A percentile compares a stretch with the other conserved stretches of the same genome.
phyloP scores from a whole-genome alignment of 2,113 vertebrate species.

The Atherinomorus stipes region DNA sequence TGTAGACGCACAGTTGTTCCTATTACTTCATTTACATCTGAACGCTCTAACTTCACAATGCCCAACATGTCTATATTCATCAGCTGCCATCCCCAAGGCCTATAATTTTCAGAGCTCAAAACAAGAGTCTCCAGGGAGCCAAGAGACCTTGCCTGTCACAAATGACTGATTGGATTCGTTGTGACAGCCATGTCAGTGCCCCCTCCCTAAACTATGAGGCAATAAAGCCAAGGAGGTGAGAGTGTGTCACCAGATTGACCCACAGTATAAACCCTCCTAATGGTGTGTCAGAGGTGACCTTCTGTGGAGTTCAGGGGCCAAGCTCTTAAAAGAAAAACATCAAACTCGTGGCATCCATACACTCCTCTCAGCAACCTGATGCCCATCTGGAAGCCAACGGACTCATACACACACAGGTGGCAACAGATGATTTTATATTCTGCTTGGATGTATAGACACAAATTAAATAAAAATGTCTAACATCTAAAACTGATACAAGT shows the following conservation, averaged over 20 bases:
- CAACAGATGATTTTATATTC: neutral
- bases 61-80: slow-evolving; percentile 35
- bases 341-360: slow-evolving; percentile 43
- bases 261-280: slow-evolving; percentile 44
- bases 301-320: slow-evolving; percentile 75
- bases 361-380: slow-evolving; percentile 54
- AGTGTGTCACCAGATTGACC: slow-evolving; percentile 64
- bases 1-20: neutral
- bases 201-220: slow-evolving; percentile 39
- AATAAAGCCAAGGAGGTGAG: slow-evolving; percentile 72
- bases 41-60: slow-evolving; percentile 16
- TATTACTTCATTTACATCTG: slow-evolving; percentile 21
- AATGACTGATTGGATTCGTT: slow-evolving; percentile 62
- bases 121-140: slow-evolving; percentile 45
- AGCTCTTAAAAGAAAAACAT: slow-evolving; percentile 72
- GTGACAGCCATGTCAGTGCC: slow-evolving; percentile 62
- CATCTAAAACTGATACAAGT: slow-evolving; percentile 5
- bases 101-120: slow-evolving; percentile 49
- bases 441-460: neutral
- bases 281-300: slow-evolving; percentile 70
- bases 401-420: neutral
- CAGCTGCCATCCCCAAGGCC: slow-evolving; percentile 40
- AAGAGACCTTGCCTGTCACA: slow-evolving; percentile 38
- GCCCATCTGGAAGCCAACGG: slow-evolving; percentile 67
- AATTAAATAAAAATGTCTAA: slow-evolving; percentile 34